phyloP scores from a whole-genome alignment of 2,797 vertebrate genomes.

The Cossypha dichroa region DNA sequence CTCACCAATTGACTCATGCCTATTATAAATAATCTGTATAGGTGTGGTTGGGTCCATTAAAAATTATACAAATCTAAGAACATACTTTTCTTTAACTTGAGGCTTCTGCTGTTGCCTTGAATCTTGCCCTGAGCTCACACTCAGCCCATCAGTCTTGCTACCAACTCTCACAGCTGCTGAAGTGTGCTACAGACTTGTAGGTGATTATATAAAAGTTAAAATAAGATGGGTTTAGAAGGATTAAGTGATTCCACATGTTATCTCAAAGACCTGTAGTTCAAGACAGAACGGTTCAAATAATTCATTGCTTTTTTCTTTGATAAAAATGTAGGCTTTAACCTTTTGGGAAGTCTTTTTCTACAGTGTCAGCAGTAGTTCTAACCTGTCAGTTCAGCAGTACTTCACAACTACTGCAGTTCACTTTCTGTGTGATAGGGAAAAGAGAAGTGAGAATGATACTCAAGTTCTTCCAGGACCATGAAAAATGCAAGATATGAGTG shows the following conservation, averaged over 20 bases:
- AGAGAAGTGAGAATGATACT: slow-evolving; percentile 36
- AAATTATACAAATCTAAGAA: neutral
- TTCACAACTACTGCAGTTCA: slow-evolving; percentile 66
- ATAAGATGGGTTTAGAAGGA: slow-evolving; percentile 70
- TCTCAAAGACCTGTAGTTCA: slow-evolving; percentile 70
- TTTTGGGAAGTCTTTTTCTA: slow-evolving; percentile 72
- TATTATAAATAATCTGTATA: slow-evolving; percentile 13
- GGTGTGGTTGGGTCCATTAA: neutral
- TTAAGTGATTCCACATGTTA: slow-evolving; percentile 66
- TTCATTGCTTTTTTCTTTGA: slow-evolving; percentile 72
- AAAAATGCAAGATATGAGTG: slow-evolving; percentile 23
- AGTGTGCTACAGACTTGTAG: slow-evolving; percentile 55
- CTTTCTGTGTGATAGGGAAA: slow-evolving; percentile 31
- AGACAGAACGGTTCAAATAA: slow-evolving; percentile 74
- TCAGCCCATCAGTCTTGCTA: slow-evolving; percentile 27
- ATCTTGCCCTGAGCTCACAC: slow-evolving; percentile 21
- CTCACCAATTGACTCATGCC: neutral
- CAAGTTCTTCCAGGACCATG: slow-evolving; percentile 15
- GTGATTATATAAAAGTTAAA: slow-evolving; percentile 70
- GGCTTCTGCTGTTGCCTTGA: slow-evolving; percentile 14
- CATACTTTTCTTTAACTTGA: neutral
- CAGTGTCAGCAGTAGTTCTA: slow-evolving; percentile 69
- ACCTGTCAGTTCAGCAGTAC: slow-evolving; percentile 73
- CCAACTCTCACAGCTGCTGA: slow-evolving; percentile 26
- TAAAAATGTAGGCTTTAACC: slow-evolving; percentile 72